phyloP scores from a whole-genome alignment of 2,113 vertebrate species.

The Garra rufa region DNA sequence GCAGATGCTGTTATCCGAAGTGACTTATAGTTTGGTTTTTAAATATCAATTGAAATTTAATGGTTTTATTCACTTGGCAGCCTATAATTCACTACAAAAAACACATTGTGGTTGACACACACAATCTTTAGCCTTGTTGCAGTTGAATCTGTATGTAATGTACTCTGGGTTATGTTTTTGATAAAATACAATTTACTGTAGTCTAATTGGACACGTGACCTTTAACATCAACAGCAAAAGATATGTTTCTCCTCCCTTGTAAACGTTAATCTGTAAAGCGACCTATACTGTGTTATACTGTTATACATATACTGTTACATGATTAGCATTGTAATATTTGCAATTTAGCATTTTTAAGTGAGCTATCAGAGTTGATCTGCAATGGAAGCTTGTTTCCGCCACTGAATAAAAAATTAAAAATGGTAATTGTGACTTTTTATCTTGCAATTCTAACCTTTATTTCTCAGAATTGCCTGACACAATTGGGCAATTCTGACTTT shows the following conservation, averaged over 20 bases:
- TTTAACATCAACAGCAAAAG: neutral
- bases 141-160: neutral
- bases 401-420: too few species aligned
- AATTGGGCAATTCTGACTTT: too few species aligned
- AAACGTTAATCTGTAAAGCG: neutral
- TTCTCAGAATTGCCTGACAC: too few species aligned
- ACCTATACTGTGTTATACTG: neutral
- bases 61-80: neutral
- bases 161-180: neutral
- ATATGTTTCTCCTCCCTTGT: neutral
- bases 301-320: neutral
- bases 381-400: too few species aligned
- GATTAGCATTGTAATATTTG: neutral
- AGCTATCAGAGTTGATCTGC: too few species aligned
- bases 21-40: neutral
- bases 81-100: neutral
- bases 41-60: neutral
- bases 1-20: slow-evolving; percentile 43
- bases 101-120: neutral
- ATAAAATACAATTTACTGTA: neutral
- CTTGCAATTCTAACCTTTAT: too few species aligned
- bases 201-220: neutral
- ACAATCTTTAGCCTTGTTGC: neutral
- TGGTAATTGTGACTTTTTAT: too few species aligned
- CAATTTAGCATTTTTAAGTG: neutral